These are phyloP conservation scores for Xestoiulus laeticollis DNA, from an alignment of 2,888 invertebrate species.

Conservation along the genomic window DNA sequence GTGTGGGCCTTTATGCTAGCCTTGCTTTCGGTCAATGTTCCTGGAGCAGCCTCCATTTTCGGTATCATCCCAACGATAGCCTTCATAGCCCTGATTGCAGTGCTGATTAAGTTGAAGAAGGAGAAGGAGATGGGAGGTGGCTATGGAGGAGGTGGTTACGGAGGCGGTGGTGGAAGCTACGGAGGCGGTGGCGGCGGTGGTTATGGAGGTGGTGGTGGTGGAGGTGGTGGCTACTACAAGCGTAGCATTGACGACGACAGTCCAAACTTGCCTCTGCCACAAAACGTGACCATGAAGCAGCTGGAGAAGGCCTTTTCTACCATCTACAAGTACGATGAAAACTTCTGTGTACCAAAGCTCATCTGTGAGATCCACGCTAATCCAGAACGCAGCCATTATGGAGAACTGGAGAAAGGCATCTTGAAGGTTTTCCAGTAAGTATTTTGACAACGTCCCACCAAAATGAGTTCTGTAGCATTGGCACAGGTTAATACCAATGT, in stretches of 20 bases:
- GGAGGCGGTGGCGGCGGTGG: constrained; percentile 50
- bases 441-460: background rate
- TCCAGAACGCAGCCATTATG: constrained; percentile 45
- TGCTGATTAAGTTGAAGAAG: constrained; percentile 53
- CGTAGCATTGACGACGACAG: constrained; percentile 52
- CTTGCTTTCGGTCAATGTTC: constrained; percentile 44
- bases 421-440: constrained; percentile 53
- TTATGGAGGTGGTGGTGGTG: constrained; percentile 49
- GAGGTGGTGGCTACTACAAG: constrained; percentile 52
- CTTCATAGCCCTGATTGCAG: constrained; percentile 53
- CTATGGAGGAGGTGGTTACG: constrained; percentile 45
- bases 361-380: constrained; percentile 55
- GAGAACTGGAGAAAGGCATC: constrained; percentile 54
- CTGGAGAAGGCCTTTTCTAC: constrained; percentile 53
- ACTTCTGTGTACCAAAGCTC: constrained; percentile 55
- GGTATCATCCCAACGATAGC: constrained; percentile 54
- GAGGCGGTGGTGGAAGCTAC: constrained; percentile 44
- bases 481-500: too few species aligned
- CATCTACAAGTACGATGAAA: constrained; percentile 54
- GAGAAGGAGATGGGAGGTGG: constrained; percentile 49
- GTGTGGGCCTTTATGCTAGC: constrained; percentile 52
- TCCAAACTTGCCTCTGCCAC: constrained; percentile 46
- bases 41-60: constrained; percentile 36
- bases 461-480: too few species aligned
- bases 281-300: constrained; percentile 51